Base-by-base conservation (phyloP, 1,140 invertebrate species). In the Zaprionus kolodkinae region DNA sequence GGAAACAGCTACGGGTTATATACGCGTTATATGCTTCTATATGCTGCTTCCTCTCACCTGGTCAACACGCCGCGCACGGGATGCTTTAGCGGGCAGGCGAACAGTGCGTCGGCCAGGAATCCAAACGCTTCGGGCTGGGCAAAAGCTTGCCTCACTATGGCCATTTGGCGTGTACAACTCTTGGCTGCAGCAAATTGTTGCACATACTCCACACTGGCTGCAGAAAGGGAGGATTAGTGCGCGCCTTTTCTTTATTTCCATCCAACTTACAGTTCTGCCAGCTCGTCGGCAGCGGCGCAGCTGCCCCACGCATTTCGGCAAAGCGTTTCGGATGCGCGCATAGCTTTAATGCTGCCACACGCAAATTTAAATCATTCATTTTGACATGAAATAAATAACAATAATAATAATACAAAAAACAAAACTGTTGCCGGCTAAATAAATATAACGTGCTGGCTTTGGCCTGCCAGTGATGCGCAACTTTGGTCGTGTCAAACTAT, bases 311-410 rank as follows among this genome's bases (percentile, higher is more conserved):
- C 17, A 88, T 67, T 30, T 84, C 67, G 0, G 70, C 56, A 10
- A 75, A 69, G 0, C 74, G 66, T 36, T 87, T 88, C 21, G 77
- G 70, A 45, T 78, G 80, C 3, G 72, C 56, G 50, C 70, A 74
- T 10, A 88, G 48, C 56, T 88, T 88, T 1, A 88, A 10, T 27
- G 80, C 84, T 5, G 73, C 54, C 36, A 84, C 73, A 27, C 83
- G 84, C 60, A 84, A n/a, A 21, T 52, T 75, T 40, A 87, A n/a
- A 7, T 87, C 84, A 30, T 87, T 80, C 83, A 87, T 87, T 3
- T 17, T 50, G 10, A 36, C 12, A 45, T 54, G 7, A 5, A 63
- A 35, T 25, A 1, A 30, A 30, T 1, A 33, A 21, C n/a, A n/a
- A n/a, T n/a, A n/a, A n/a, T n/a, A n/a, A n/a, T n/a, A n/a, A n/a